phyloP scores from a whole-genome alignment of 2,797 vertebrate species.

The Odontamblyopus lacepedii region DNA sequence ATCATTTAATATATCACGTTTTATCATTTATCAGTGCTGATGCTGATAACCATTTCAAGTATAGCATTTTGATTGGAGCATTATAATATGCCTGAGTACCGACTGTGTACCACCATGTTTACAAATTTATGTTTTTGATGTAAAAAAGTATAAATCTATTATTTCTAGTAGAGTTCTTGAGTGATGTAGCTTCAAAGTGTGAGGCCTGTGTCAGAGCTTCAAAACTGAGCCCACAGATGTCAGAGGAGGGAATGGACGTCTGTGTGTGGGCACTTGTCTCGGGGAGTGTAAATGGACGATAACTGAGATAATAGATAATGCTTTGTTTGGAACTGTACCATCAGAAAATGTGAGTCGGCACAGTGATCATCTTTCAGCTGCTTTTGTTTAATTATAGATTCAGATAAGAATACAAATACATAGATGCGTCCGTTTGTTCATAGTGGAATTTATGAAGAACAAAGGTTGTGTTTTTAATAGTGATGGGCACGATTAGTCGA shows the following conservation, averaged over 20 bases:
- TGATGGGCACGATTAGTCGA: no score
- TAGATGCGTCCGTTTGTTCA: not conserved
- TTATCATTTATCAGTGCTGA: no score
- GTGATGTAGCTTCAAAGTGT: slow-evolving; percentile 15
- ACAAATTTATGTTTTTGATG: no score
- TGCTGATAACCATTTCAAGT: no score
- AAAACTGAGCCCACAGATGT: slow-evolving; percentile 60
- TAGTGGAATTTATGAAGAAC: no score
- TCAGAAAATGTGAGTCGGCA: not conserved
- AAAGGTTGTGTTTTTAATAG: not conserved
- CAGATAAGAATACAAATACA: not conserved
- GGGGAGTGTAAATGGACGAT: slow-evolving; percentile 46
- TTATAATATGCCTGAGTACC: no score
- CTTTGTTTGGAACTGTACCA: slow-evolving; percentile 7
- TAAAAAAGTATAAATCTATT: not conserved
- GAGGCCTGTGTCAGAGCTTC: slow-evolving; percentile 36
- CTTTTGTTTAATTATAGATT: not conserved
- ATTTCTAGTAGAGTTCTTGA: not conserved
- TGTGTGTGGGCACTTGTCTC: slow-evolving; percentile 54
- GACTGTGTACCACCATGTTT: no score
- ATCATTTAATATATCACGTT: no score
- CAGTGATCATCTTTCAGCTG: not conserved
- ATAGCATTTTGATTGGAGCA: no score
- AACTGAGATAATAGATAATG: slow-evolving; percentile 21
- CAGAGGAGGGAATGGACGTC: slow-evolving; percentile 57